Percentiles rank a stretch among this genome's conserved stretches.
These are phyloP conservation scores for Teinopalpus imperialis DNA, from an alignment of 2,888 invertebrate genomes.

Conservation along the genomic window DNA sequence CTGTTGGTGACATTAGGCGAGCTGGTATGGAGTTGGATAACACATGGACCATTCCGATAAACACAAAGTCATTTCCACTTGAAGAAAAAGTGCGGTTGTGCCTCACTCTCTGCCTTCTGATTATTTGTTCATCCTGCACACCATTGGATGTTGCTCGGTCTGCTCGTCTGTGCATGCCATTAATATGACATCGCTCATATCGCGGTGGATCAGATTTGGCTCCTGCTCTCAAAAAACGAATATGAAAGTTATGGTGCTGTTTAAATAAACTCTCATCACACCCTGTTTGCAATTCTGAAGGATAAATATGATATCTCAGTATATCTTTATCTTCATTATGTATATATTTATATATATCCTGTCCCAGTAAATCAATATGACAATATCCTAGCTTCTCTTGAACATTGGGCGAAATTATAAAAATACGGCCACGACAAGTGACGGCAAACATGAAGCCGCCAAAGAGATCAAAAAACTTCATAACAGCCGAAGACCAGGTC, in stretches of 20 bases:
- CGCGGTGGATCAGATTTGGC: slow-evolving; percentile 87
- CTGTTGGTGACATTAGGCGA: slow-evolving; percentile 79
- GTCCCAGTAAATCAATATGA: slow-evolving; percentile 94
- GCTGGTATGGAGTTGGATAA: slow-evolving; percentile 81
- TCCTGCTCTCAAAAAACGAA: slow-evolving; percentile 85
- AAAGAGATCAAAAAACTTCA: slow-evolving; percentile 84
- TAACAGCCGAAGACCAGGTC: slow-evolving; percentile 81
- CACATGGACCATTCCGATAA: slow-evolving; percentile 88
- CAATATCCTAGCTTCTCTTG: slow-evolving; percentile 93
- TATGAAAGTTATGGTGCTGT: slow-evolving; percentile 79
- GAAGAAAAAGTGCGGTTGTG: slow-evolving; percentile 76
- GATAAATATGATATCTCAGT: slow-evolving; percentile 86
- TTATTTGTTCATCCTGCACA: slow-evolving; percentile 76
- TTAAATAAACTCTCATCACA: slow-evolving; percentile 59
- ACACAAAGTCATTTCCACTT: slow-evolving; percentile 84
- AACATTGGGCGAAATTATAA: slow-evolving; percentile 92
- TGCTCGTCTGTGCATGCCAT: slow-evolving; percentile 83
- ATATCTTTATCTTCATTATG: slow-evolving; percentile 92
- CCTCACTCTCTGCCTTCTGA: slow-evolving; percentile 75
- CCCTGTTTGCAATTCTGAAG: slow-evolving; percentile 69
- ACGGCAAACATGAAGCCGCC: slow-evolving; percentile 92
- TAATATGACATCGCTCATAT: slow-evolving; percentile 86
- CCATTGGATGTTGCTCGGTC: slow-evolving; percentile 80
- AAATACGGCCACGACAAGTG: slow-evolving; percentile 90
- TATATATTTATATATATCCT: slow-evolving; percentile 91